A percentile compares a stretch with the other conserved stretches of the same genome.
phyloP scores from a whole-genome alignment of 2,888 invertebrate species.

The Plemyria rubiginata region DNA sequence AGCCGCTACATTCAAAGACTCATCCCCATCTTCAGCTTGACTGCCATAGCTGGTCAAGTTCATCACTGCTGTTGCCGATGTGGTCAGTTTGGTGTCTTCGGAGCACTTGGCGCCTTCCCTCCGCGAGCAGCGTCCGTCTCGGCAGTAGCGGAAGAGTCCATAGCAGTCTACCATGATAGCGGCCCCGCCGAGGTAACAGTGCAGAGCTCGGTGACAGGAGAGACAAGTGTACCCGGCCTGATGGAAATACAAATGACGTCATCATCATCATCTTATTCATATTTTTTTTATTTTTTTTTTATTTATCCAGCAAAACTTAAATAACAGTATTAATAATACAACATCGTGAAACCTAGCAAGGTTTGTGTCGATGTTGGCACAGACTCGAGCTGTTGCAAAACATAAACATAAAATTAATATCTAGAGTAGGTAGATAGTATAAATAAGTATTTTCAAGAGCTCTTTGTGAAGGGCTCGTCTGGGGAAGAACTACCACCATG shows the following conservation, averaged over 20 bases:
- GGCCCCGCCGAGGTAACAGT: conserved; percentile 53
- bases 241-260: conserved; percentile 14
- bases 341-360: no score
- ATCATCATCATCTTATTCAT: not conserved
- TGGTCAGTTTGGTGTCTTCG: conserved; percentile 36
- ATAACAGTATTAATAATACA: no score
- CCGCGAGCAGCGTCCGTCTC: conserved; percentile 55
- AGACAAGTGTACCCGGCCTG: conserved; percentile 58
- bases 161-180: conserved; percentile 55
- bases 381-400: no score
- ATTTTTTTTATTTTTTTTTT: no score
- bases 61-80: conserved; percentile 2
- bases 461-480: no score
- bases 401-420: no score
- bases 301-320: no score
- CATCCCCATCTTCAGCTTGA: not conserved
- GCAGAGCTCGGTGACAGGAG: conserved; percentile 52
- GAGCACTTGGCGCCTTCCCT: conserved; percentile 48
- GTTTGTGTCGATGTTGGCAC: no score
- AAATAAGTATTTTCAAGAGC: no score
- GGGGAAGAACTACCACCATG: no score
- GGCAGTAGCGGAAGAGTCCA: conserved; percentile 52
- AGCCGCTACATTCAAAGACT: conserved; percentile 4
- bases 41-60: conserved; percentile 10
- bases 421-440: no score